These are phyloP conservation scores for Hydroisotoma schaefferi DNA, from an alignment of 2,888 invertebrate genomes.

Conservation along the genomic window DNA sequence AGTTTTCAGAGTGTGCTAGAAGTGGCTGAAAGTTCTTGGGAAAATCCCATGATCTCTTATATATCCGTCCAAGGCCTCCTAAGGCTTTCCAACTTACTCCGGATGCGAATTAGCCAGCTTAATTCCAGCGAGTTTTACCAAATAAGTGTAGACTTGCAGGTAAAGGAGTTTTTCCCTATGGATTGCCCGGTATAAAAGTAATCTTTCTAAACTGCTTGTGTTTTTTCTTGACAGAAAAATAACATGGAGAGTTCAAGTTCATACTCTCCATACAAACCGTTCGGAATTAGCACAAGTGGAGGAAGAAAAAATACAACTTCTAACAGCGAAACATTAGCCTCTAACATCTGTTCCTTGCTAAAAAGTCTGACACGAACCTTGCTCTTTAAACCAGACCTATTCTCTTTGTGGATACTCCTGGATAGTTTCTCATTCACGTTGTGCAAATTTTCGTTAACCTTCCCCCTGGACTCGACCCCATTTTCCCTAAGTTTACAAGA, in stretches of 20 bases:
- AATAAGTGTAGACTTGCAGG: neutral
- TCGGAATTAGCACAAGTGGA: too few species aligned
- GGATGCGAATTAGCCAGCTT: conserved; percentile 32
- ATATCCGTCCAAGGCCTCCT: conserved; percentile 34
- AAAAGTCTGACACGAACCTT: conserved; percentile 38
- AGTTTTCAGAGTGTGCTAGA: conserved; percentile 36
- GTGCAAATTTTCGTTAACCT: conserved; percentile 32
- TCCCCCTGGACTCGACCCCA: conserved; percentile 38
- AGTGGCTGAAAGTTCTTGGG: conserved; percentile 38
- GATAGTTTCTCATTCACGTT: conserved; percentile 33
- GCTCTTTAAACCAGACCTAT: conserved; percentile 30
- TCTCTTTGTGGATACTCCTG: conserved; percentile 37
- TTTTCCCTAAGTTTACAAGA: conserved; percentile 39
- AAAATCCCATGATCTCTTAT: conserved; percentile 32
- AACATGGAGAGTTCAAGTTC: too few species aligned
- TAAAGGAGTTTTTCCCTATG: too few species aligned
- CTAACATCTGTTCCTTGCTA: conserved; percentile 34
- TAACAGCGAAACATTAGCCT: conserved; percentile 29
- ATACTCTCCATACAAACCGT: too few species aligned
- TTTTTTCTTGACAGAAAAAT: too few species aligned
- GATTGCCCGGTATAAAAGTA: too few species aligned
- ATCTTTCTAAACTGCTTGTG: too few species aligned
- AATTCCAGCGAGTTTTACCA: conserved; percentile 36
- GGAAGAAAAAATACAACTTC: conserved; percentile 3
- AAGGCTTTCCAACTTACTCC: conserved; percentile 29